These are phyloP conservation scores for Amazona vittata DNA, from an alignment of 2,113 vertebrate species.

Conservation along the genomic window DNA sequence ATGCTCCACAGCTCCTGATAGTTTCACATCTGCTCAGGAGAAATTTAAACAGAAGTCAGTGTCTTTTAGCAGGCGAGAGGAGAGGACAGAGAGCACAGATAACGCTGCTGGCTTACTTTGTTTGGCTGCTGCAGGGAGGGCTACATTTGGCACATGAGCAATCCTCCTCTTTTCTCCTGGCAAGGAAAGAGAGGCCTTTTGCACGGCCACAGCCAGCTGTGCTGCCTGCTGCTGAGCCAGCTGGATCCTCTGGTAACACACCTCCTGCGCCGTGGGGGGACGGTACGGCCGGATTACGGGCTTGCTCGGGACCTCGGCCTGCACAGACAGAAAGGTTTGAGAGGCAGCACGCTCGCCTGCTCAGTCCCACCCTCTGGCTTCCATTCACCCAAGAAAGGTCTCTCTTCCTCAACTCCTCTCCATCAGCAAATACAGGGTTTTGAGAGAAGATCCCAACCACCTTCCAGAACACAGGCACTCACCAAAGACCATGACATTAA, in stretches of 20 bases:
- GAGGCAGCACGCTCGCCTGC: background rate
- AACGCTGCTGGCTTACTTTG: slow-evolving; percentile 57
- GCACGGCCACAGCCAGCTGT: slow-evolving; percentile 73
- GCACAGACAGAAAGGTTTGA: background rate
- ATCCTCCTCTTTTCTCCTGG: slow-evolving; percentile 88
- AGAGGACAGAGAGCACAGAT: background rate
- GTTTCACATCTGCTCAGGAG: background rate
- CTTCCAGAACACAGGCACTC: background rate
- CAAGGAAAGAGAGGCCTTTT: slow-evolving; percentile 45
- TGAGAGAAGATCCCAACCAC: background rate
- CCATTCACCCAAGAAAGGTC: background rate
- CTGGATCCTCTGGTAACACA: slow-evolving; percentile 92
- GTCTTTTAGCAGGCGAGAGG: background rate
- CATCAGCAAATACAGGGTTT: background rate
- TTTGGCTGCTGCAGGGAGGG: slow-evolving; percentile 53
- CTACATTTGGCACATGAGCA: slow-evolving; percentile 83
- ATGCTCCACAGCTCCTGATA: background rate
- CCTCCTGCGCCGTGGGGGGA: slow-evolving; percentile 87
- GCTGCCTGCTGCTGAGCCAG: slow-evolving; percentile 84
- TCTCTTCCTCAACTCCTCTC: background rate
- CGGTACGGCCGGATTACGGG: slow-evolving; percentile 71
- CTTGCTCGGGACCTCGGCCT: slow-evolving; percentile 74
- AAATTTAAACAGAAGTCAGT: background rate
- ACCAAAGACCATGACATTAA: too few species aligned
- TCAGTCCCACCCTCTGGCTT: background rate